Conservation (phyloP, 2,113 vertebrate species). For the Neopipo cinnamomea region DNA sequence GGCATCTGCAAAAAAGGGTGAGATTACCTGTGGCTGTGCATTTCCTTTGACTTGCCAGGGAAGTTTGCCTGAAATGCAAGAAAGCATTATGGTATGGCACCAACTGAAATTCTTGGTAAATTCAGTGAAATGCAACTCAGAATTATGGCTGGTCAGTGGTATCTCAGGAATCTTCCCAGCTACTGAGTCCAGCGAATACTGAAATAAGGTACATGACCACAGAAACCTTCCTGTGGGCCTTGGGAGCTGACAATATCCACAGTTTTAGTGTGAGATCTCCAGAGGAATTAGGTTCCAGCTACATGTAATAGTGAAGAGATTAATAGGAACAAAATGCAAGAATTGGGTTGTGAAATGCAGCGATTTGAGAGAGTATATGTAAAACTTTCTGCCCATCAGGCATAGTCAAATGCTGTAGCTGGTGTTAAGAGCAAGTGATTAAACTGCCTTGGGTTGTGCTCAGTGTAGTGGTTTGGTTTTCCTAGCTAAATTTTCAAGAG, state of each 20-base stretch:
- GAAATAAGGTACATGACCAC: not conserved
- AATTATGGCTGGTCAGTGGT: not conserved
- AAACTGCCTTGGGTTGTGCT: not conserved
- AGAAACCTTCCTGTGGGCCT: not conserved
- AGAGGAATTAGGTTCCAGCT: not conserved
- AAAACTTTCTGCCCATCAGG: not conserved
- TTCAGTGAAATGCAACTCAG: not conserved
- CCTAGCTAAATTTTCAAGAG: not conserved
- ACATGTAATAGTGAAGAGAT: not conserved
- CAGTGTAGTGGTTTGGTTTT: not conserved
- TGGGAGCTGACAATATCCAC: not conserved
- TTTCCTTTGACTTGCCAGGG: not conserved
- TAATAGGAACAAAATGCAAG: not conserved
- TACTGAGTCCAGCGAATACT: not conserved
- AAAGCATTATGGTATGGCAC: not conserved
- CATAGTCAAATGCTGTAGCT: not conserved
- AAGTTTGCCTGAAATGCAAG: not conserved
- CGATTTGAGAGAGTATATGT: not conserved
- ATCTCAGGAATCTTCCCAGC: not conserved
- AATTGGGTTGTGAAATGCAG: not conserved
- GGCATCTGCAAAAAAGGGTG: not conserved
- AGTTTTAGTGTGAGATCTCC: not conserved
- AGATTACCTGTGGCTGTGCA: not conserved
- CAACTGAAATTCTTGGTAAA: not conserved
- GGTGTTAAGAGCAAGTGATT: not conserved